Base-by-base conservation (phyloP, 2,888 invertebrate species). In the Camponotus fellah region DNA sequence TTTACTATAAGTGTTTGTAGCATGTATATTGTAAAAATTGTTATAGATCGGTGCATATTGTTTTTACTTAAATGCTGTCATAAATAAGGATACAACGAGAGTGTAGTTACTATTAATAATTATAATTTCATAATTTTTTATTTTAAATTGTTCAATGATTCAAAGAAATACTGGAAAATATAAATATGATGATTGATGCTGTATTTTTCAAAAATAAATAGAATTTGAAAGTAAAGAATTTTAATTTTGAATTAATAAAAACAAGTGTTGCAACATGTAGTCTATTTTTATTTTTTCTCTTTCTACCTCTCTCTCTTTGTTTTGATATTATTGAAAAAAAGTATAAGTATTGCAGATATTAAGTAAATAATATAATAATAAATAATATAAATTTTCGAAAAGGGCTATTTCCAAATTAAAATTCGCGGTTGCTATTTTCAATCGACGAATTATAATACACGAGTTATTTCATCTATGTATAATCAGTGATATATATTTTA, bases 21-120 rank as follows among this genome's bases (percentile, higher is more conserved):
- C 34, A 37, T 21, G 12, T 43, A 58, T 46, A 49, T 32, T 56
- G 72, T 37, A 71, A 79, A 62, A 77, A 26, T 26, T 26, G 0
- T 26, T 26, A 26, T 26, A 26, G 26, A 1, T 26, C 26, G 26
- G 26, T 58, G 5, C 6, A 56, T 56, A 56, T 4, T 72, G 17
- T 26, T 40, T 72, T 37, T 40, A 72, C 72, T 71, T 56, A 37
- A 69, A 0, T 9, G 21, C 26, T 56, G 53, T 4, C 21, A 71
- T 37, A 34, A 26, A 26, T 26, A 56, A 56, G 8, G 12, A 37
- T 56, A 56, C 6, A 6, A 49, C 17, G 8, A 49, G 1, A 49
- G 6, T 49, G 49, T n/a, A 26, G n/a, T n/a, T n/a, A n/a, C n/a
- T n/a, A 26, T 26, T 49, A 49, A 14, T 49, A n/a, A 49, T 49